A percentile compares a stretch with the other conserved stretches of the same genome.
These are phyloP conservation scores for Babylonia areolata DNA, from an alignment of 1,140 invertebrate species.

Conservation along the genomic window DNA sequence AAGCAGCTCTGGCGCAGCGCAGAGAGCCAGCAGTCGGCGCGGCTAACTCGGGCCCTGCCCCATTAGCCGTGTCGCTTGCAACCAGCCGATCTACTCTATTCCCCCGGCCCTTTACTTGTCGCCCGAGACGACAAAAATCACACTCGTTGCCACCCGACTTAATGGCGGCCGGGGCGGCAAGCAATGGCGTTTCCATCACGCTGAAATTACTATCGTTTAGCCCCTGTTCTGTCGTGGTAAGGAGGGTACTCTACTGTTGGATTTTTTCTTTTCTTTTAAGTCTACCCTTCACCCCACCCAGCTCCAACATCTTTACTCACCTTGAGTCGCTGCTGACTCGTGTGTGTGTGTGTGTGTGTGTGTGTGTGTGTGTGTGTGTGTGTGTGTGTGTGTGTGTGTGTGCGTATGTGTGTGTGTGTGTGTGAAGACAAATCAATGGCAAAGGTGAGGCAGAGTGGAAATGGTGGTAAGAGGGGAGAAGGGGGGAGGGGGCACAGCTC, in stretches of 20 bases:
- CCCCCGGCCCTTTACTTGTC: neutral
- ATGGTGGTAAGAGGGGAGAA: too few species aligned
- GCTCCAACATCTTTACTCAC: neutral
- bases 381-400: too few species aligned
- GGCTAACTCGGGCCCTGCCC: neutral
- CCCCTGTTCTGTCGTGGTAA: neutral
- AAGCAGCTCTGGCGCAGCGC: neutral
- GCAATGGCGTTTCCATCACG: neutral
- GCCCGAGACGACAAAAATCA: neutral
- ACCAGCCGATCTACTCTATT: too few species aligned
- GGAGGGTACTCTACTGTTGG: neutral
- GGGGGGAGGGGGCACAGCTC: too few species aligned
- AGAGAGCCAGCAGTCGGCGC: neutral
- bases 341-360: too few species aligned
- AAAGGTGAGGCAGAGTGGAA: too few species aligned
- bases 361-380: too few species aligned
- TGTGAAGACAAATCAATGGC: too few species aligned
- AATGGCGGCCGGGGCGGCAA: neutral
- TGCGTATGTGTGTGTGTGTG: too few species aligned
- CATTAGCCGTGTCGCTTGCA: neutral
- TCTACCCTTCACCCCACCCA: neutral
- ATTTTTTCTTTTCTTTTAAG: too few species aligned
- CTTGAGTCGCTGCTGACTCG: too few species aligned
- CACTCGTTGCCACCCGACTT: neutral
- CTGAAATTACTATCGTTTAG: constrained; percentile 20